Base-by-base conservation (phyloP, 1,140 invertebrate species). In the Leptinotarsa texana region DNA sequence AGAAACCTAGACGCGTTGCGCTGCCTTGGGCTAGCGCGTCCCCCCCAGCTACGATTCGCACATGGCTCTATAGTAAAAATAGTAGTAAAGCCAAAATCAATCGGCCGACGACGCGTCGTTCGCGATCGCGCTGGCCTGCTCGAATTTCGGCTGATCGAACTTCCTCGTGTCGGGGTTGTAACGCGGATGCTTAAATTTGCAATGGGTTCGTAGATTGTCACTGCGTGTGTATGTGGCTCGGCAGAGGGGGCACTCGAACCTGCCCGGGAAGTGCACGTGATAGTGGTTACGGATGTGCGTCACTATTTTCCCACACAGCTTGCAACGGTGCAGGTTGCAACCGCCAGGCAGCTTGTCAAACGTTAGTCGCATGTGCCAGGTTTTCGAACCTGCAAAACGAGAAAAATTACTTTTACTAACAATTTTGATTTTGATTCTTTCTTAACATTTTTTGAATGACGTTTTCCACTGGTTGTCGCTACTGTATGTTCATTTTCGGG, bases 201-300 rank as follows among this genome's bases (percentile, higher is more conserved):
- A 94, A 88, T 94, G 93, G 84, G 93, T 93, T 84, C 93, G 92
- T 86, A 95, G 90, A 87, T 94, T 94, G 89, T 95, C 93, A 86
- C 93, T 94, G 88, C 93, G 91, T 84, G 93, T 95, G 88, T 94
- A 95, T 80, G 92, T 94, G 84, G 93, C 92, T 86, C 91, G 91
- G 89, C 93, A 94, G 84, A 94, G 90, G 85, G 93, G 93, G 87
- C 93, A 94, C 89, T 94, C 92, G 89, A 94, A 94, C 84, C 92
- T 91, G 84, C 93, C 93, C 80, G 93, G 93, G 89, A 94, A 94
- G 88, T 94, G 93, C 87, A 94, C 93, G 88, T 94, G 93, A 89
- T 94, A 94, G 89, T 95, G 93, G 89, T 94, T 95, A 86, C 93
- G 91, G 89, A 94, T 94, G 90, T 95, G 93, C 86, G 93, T 94